phyloP scores from a whole-genome alignment of 2,888 invertebrate species.

The Ectemnius cavifrons region DNA sequence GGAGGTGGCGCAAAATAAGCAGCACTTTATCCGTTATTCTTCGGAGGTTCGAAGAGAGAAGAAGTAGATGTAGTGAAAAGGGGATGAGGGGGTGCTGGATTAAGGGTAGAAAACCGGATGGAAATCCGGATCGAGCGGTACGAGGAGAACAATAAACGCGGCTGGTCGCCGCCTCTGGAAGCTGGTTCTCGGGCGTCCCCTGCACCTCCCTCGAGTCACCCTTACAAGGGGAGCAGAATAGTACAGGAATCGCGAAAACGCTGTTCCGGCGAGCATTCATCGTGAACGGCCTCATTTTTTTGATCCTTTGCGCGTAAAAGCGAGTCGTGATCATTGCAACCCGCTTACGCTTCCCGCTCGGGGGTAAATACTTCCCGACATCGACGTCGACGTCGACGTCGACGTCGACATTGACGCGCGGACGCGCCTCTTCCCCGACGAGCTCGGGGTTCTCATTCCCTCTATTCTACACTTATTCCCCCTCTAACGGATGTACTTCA shows the following conservation, averaged over 20 bases:
- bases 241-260: conserved; percentile 51
- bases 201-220: conserved; percentile 14
- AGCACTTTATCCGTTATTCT: conserved; percentile 9
- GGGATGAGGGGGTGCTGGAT: conserved; percentile 9
- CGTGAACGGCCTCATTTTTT: conserved; percentile 41
- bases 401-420: conserved; percentile 20
- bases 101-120: conserved; percentile 38
- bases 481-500: background rate
- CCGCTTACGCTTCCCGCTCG: conserved; percentile 15
- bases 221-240: conserved; percentile 37
- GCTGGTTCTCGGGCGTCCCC: conserved; percentile 1
- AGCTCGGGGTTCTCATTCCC: conserved; percentile 26
- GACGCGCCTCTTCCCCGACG: conserved; percentile 1
- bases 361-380: conserved; percentile 4
- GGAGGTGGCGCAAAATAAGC: conserved; percentile 1
- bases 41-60: conserved; percentile 8
- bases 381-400: conserved; percentile 21
- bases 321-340: conserved; percentile 38
- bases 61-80: conserved; percentile 13
- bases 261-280: conserved; percentile 40
- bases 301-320: conserved; percentile 40
- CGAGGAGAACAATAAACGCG: conserved; percentile 53
- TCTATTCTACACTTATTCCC: background rate
- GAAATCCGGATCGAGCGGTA: conserved; percentile 33
- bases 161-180: conserved; percentile 26